These are phyloP conservation scores for Indicator indicator DNA, from an alignment of 2,113 vertebrate genomes.

Conservation along the genomic window DNA sequence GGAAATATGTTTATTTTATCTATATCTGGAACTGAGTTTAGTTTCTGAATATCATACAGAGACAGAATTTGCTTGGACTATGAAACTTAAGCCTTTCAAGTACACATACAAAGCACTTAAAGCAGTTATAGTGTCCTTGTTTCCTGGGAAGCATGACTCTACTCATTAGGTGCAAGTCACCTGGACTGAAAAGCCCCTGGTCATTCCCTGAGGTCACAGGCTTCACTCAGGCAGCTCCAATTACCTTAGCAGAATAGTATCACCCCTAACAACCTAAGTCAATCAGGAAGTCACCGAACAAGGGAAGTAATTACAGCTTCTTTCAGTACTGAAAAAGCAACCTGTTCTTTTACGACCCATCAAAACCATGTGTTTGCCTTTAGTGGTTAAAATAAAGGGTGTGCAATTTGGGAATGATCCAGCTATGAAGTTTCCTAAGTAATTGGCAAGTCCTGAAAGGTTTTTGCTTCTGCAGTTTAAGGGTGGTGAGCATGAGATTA, in stretches of 20 bases:
- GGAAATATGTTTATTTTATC: background rate
- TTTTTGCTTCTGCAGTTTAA: constrained; percentile 45
- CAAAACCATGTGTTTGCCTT: constrained; percentile 71
- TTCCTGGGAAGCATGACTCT: background rate
- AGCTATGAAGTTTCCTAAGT: constrained; percentile 62
- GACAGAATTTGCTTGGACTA: background rate
- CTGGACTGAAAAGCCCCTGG: constrained; percentile 19
- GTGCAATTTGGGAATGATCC: constrained; percentile 69
- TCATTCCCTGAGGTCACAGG: constrained; percentile 56
- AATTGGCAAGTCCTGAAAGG: constrained; percentile 65
- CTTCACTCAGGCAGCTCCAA: constrained; percentile 45
- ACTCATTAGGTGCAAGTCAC: constrained; percentile 55
- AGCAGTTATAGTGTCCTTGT: background rate
- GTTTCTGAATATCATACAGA: background rate
- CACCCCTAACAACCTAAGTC: constrained; percentile 55
- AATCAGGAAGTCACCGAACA: constrained; percentile 69
- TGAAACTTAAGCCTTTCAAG: constrained; percentile 5
- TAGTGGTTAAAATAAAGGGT: constrained; percentile 65
- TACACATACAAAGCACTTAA: background rate
- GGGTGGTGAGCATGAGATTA: constrained; percentile 50
- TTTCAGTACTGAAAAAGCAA: constrained; percentile 63
- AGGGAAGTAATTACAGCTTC: constrained; percentile 71
- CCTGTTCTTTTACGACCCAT: constrained; percentile 68
- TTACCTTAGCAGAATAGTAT: constrained; percentile 56
- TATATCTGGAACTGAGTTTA: background rate